Base-by-base conservation (phyloP, 2,113 vertebrate species). In the Bujurquina vittata region DNA sequence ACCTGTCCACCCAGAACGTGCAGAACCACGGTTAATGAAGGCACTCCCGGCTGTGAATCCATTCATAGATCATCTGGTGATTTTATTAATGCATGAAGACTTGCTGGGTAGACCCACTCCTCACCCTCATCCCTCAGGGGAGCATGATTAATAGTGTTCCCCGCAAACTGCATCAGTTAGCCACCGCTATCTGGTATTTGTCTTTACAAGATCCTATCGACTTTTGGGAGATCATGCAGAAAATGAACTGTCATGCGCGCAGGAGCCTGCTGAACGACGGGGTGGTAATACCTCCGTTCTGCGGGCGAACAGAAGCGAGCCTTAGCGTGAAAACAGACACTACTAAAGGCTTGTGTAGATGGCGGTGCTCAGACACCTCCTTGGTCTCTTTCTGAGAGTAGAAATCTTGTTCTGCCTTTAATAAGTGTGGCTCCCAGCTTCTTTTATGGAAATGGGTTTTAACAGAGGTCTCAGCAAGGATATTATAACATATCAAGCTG, bases 201-300 rank as follows among this genome's bases (percentile, higher is more conserved):
- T 95, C 95, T 96, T 94, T 93, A 95, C 94, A 94, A 94, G 93
- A 95, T 93, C 52, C 81, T 94, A 94, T 94, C 92, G 93, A 94
- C 93, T 94, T 95, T 93, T 92, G 94, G 92, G 95, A 95, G 92
- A 93, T 94, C 94, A 96, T 94, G 95, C 93, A 94, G 95, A 95
- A 96, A 96, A 96, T 96, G 92, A 95, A 95, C 91, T 95, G 95
- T 94, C 95, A 93, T 95, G 93, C 85, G 92, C 1, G 58, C 88
- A 91, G 88, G 84, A 80, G 80, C 85, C 90, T 58, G 87, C 91
- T 37, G 92, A 93, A 92, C 77, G 60, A 91, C 89, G 61, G 61
- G 78, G 80, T 22, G 91, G 85, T 89, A 93, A 92, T 93, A 92
- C 93, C 75, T 92, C 87, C 55, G 84, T 88, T 92, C 84, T 90